These are phyloP conservation scores for Coecobrya sp. DNA, from an alignment of 2,888 invertebrate species.

Conservation along the genomic window DNA sequence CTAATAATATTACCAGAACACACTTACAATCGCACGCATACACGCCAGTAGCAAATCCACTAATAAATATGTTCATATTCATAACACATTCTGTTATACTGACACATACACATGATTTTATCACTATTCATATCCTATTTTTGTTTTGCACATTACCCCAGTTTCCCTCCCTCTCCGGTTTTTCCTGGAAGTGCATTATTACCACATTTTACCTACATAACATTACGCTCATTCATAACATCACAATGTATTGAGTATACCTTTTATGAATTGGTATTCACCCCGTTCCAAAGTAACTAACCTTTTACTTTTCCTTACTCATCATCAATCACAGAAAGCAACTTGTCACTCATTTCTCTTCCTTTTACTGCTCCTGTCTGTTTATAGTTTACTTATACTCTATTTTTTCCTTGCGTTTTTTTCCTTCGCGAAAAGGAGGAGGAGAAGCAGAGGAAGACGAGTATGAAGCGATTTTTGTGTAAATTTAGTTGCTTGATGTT, in stretches of 20 bases:
- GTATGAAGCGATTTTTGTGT: constrained; percentile 2
- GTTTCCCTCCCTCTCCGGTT: neutral
- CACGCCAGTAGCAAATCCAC: neutral
- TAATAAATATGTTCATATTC: constrained; percentile 11
- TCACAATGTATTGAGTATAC: constrained; percentile 9
- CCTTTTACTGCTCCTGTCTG: constrained; percentile 70
- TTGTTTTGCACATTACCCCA: neutral
- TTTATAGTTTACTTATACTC: constrained; percentile 54
- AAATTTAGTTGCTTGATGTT: constrained; percentile 17
- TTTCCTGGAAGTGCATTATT: constrained; percentile 19
- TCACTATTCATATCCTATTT: constrained; percentile 19
- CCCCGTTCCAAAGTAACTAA: constrained; percentile 51
- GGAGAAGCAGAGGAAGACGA: neutral
- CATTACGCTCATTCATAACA: neutral
- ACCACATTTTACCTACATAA: constrained; percentile 17
- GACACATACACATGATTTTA: neutral
- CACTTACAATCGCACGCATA: neutral
- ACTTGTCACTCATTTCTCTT: constrained; percentile 78
- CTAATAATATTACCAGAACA: neutral
- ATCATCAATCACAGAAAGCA: constrained; percentile 80
- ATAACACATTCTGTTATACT: neutral
- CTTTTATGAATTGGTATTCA: constrained; percentile 34
- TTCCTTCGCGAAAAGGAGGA: constrained; percentile 8
- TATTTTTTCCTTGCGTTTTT: constrained; percentile 1
- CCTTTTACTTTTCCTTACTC: constrained; percentile 64